Evolutionary conservation across 2,888 invertebrate genomes (phyloP).

Genomic region (Meganola albula): DNA sequence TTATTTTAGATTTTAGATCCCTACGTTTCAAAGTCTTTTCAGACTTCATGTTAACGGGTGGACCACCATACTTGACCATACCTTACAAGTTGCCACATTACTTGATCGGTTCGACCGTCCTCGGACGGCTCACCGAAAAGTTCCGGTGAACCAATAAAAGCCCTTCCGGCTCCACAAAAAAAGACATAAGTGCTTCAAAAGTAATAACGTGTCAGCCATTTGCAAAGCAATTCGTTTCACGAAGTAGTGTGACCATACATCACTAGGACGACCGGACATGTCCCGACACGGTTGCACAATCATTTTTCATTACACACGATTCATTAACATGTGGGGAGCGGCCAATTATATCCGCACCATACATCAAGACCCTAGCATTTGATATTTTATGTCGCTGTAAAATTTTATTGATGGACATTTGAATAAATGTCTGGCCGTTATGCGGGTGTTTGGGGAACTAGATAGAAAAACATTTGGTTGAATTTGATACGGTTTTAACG

Average conservation of each 20-base stretch:
- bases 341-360: constrained; percentile 69
- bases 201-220: constrained; percentile 37
- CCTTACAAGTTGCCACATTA: constrained; percentile 8
- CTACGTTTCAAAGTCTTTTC: too few relatives aligned
- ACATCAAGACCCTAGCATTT: constrained; percentile 63
- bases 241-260: constrained; percentile 54
- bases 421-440: constrained; percentile 21
- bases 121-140: too few relatives aligned
- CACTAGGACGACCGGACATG: constrained; percentile 37
- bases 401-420: constrained; percentile 31
- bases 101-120: too few relatives aligned
- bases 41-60: too few relatives aligned
- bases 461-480: constrained; percentile 17
- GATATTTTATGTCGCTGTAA: constrained; percentile 49
- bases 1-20: too few relatives aligned
- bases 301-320: constrained; percentile 73
- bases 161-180: constrained; percentile 6
- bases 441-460: constrained; percentile 13
- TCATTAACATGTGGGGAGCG: constrained; percentile 68
- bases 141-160: too few relatives aligned
- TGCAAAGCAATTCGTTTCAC: constrained; percentile 42
- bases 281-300: constrained; percentile 48
- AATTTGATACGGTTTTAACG: constrained; percentile 22
- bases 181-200: constrained; percentile 28
- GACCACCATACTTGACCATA: constrained; percentile 7